Evolutionary conservation across 1,140 invertebrate genomes (phyloP).

Genomic region (Halesus radiatus): DNA sequence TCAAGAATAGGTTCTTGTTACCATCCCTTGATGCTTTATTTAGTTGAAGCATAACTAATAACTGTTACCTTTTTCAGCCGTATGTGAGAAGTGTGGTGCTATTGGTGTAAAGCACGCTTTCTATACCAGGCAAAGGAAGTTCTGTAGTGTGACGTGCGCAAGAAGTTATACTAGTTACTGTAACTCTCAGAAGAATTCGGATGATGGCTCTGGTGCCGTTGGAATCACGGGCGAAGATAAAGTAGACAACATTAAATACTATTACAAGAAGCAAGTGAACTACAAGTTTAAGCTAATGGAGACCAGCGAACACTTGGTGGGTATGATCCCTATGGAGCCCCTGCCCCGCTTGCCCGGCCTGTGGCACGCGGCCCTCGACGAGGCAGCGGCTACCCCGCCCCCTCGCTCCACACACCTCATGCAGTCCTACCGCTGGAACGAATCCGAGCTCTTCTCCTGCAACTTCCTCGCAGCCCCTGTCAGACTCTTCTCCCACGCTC

Average conservation of each 20-base stretch:
- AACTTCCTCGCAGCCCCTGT: constrained; percentile 90
- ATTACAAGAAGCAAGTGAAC: constrained; percentile 60
- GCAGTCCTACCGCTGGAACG: constrained; percentile 87
- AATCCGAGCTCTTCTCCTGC: constrained; percentile 75
- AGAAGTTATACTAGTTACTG: constrained; percentile 63
- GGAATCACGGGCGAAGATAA: constrained; percentile 17
- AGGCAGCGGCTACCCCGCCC: constrained; percentile 43
- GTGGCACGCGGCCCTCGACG: constrained; percentile 54
- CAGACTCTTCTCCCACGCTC: constrained; percentile 91
- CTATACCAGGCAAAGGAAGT: constrained; percentile 87
- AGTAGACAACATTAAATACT: constrained; percentile 28
- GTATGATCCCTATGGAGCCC: constrained; percentile 67
- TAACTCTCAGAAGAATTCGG: constrained; percentile 32
- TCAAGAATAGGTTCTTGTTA: too few species aligned
- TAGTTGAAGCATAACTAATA: too few species aligned
- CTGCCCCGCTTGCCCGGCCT: constrained; percentile 66
- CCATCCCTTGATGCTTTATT: too few species aligned
- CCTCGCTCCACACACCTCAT: constrained; percentile 69
- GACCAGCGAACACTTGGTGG: constrained; percentile 66
- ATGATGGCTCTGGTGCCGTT: constrained; percentile 8
- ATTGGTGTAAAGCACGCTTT: constrained; percentile 92
- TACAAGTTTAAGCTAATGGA: constrained; percentile 69
- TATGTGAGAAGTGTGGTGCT: constrained; percentile 90
- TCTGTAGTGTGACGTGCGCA: constrained; percentile 84
- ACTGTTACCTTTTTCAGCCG: constrained; percentile 71